Conservation (phyloP, 1,140 invertebrate species). For the Orchesella cincta region DNA sequence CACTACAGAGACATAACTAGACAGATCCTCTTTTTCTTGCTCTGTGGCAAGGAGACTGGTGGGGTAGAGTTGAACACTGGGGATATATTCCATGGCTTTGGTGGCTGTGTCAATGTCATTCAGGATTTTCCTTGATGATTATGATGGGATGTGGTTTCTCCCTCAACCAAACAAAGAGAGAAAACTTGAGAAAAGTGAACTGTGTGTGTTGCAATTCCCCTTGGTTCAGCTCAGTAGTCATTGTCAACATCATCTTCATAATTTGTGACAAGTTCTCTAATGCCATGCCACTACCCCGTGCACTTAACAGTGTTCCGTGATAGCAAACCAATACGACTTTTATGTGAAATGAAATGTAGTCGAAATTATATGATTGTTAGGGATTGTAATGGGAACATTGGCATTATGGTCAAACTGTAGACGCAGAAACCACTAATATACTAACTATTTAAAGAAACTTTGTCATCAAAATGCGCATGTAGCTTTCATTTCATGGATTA, state of each 20-base stretch:
- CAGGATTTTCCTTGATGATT: conserved; percentile 30
- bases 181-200: neutral
- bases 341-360: too few species aligned
- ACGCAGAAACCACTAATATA: too few species aligned
- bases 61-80: neutral
- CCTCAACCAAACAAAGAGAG: neutral
- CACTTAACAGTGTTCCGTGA: too few species aligned
- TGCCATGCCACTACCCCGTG: too few species aligned
- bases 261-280: conserved; percentile 2
- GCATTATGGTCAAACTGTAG: too few species aligned
- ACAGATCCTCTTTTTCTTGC: conserved; percentile 7
- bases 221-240: neutral
- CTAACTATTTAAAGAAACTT: too few species aligned
- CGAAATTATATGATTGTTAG: too few species aligned
- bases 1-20: neutral
- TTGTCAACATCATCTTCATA: neutral
- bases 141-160: conserved; percentile 25
- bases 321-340: too few species aligned
- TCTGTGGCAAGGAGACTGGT: neutral
- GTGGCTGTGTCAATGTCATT: conserved; percentile 27
- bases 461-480: too few species aligned
- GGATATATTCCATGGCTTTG: conserved; percentile 19
- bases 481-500: too few species aligned
- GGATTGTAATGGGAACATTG: too few species aligned
- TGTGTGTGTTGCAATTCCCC: neutral